Conservation (phyloP, 2,797 vertebrate genomes). For the Podarcis lilfordi region DNA sequence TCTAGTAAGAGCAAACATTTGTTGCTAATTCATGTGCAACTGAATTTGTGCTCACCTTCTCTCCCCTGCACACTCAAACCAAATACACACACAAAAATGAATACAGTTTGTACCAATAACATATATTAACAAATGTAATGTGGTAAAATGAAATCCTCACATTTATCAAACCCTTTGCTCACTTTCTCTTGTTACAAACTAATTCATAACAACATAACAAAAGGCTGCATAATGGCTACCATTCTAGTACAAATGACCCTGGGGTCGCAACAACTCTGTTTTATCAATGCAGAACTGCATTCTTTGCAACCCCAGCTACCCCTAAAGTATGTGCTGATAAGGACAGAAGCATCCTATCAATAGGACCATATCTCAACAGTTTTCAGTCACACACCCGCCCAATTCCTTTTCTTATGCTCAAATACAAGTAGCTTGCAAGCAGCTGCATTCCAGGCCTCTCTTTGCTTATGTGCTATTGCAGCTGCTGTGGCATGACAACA, state of each 20-base stretch:
- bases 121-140: too few relatives aligned
- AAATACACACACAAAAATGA: too few relatives aligned
- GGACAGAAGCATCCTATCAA: background rate
- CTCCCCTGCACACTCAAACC: background rate
- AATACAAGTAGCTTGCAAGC: background rate
- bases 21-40: constrained; percentile 17
- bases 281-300: background rate
- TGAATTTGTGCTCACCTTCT: constrained; percentile 44
- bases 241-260: constrained; percentile 25
- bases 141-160: too few relatives aligned
- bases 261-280: background rate
- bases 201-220: background rate
- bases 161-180: too few relatives aligned
- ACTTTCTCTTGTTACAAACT: constrained; percentile 11
- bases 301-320: constrained; percentile 31
- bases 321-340: constrained; percentile 15
- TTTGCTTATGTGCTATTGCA: constrained; percentile 35
- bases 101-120: too few relatives aligned
- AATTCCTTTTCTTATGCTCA: constrained; percentile 18
- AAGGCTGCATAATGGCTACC: constrained; percentile 14
- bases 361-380: background rate
- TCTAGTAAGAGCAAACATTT: constrained; percentile 6
- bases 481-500: constrained; percentile 46
- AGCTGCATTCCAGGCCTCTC: constrained; percentile 22
- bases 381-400: background rate